Evolutionary conservation across 2,797 vertebrate species (phyloP).

Genomic region (Masticophis lateralis): DNA sequence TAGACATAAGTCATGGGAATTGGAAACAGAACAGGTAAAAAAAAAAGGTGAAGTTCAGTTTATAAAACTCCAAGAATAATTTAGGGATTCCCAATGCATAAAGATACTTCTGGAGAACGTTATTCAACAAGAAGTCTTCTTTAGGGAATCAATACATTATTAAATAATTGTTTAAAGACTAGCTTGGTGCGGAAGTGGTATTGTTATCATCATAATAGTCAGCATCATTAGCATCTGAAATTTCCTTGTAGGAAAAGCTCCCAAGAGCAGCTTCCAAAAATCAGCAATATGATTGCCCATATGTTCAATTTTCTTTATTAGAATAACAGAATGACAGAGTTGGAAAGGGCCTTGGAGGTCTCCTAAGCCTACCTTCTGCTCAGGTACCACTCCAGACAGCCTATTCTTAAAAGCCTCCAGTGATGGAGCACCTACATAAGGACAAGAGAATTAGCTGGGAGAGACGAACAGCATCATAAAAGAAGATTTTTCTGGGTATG

Average conservation of each 20-base stretch:
- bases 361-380: neutral
- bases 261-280: neutral
- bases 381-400: neutral
- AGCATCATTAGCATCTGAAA: neutral
- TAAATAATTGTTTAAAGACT: conserved; percentile 31
- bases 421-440: neutral
- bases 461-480: neutral
- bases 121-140: conserved; percentile 40
- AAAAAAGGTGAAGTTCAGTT: conserved; percentile 36
- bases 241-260: neutral
- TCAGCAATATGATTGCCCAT: neutral
- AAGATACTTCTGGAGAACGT: conserved; percentile 30
- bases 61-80: conserved; percentile 35
- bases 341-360: neutral
- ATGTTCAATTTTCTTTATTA: neutral
- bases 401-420: neutral
- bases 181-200: conserved; percentile 9
- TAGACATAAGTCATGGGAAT: conserved; percentile 34
- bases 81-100: conserved; percentile 31
- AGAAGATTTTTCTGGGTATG: neutral
- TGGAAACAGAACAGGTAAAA: conserved; percentile 34
- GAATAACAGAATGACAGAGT: neutral
- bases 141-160: conserved; percentile 38
- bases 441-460: neutral
- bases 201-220: neutral